Conservation (phyloP, 1,140 invertebrate genomes). For the Orius laevigatus region DNA sequence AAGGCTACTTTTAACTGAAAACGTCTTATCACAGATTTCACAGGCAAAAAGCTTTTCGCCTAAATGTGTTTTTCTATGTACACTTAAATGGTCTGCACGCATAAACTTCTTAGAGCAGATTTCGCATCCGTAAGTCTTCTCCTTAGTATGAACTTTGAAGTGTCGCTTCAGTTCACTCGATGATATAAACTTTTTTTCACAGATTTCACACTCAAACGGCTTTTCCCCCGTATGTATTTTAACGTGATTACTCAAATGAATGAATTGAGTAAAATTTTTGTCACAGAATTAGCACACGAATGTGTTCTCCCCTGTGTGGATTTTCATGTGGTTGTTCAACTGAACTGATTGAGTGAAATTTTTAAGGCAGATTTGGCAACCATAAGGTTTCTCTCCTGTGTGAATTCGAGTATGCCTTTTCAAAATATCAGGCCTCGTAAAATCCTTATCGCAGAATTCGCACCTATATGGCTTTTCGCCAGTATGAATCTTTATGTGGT, state of each 20-base stretch:
- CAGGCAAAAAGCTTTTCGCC: slow-evolving; percentile 26
- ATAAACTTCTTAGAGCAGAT: no score
- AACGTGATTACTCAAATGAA: slow-evolving; percentile 22
- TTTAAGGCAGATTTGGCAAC: no score
- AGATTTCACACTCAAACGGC: slow-evolving; percentile 23
- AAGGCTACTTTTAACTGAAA: slow-evolving; percentile 18
- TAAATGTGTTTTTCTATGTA: slow-evolving; percentile 23
- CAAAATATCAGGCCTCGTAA: neutral
- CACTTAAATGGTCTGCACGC: no score
- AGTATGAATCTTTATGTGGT: slow-evolving; percentile 20
- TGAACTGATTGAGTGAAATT: no score
- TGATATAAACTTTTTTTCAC: slow-evolving; percentile 12
- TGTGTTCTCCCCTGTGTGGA: slow-evolving; percentile 27
- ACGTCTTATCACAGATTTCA: slow-evolving; percentile 20
- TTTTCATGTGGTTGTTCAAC: slow-evolving; percentile 15
- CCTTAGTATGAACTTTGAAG: neutral
- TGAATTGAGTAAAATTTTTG: slow-evolving; percentile 25
- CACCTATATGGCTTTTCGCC: slow-evolving; percentile 21
- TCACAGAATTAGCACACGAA: slow-evolving; percentile 20
- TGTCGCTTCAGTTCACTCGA: neutral
- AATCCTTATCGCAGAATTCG: slow-evolving; percentile 21
- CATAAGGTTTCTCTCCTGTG: slow-evolving; percentile 5
- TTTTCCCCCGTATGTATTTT: slow-evolving; percentile 19
- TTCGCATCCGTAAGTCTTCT: neutral
- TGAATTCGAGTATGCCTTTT: neutral